Percentiles rank a stretch among this genome's conserved stretches.
Evolutionary conservation across 2,888 invertebrate species (phyloP).

Genomic region (Mythimna vitellina): DNA sequence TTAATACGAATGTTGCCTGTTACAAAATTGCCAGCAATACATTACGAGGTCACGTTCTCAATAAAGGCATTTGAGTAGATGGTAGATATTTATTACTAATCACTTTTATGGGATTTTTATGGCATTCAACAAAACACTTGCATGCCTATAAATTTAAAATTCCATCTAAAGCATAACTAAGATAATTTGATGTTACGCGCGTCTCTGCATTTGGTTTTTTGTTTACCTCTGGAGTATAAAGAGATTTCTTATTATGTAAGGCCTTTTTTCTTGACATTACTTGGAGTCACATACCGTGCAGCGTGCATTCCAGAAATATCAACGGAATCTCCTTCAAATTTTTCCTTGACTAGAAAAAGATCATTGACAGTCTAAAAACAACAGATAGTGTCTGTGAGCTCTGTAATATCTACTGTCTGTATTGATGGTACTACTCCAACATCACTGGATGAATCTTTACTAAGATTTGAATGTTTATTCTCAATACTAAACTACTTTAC

Average conservation of each 20-base stretch:
- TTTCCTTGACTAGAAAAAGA: too few species aligned
- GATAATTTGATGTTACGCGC: slow-evolving; percentile 6
- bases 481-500: neutral
- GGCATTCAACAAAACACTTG: slow-evolving; percentile 46
- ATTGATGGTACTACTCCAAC: neutral
- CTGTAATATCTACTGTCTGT: neutral
- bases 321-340: slow-evolving; percentile 13
- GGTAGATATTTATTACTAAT: slow-evolving; percentile 64
- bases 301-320: slow-evolving; percentile 20
- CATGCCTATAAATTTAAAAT: slow-evolving; percentile 31
- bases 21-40: slow-evolving; percentile 61
- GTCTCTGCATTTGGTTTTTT: slow-evolving; percentile 39
- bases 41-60: slow-evolving; percentile 66
- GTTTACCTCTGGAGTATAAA: slow-evolving; percentile 18
- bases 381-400: neutral
- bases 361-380: neutral
- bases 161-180: slow-evolving; percentile 17
- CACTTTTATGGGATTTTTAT: slow-evolving; percentile 60
- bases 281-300: slow-evolving; percentile 31
- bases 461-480: neutral
- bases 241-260: slow-evolving; percentile 11
- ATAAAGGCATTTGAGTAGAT: slow-evolving; percentile 65
- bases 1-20: slow-evolving; percentile 46
- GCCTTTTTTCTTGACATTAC: slow-evolving; percentile 33
- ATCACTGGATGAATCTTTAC: neutral